Evolutionary conservation across 2,888 invertebrate species (phyloP).

Genomic region (Netelia inedita): DNA sequence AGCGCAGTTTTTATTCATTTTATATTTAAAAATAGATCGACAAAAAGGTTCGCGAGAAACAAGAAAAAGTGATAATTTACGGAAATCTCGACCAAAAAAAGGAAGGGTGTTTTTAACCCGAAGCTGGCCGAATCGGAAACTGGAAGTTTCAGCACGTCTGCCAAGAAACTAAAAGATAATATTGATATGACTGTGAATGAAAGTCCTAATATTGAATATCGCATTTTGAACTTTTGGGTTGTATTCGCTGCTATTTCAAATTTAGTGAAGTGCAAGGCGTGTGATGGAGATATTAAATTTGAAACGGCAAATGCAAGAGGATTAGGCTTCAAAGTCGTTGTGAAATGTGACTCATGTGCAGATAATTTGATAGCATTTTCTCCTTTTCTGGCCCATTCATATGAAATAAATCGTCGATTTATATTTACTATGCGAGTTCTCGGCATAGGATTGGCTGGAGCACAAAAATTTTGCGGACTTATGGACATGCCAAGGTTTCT

Average conservation of each 20-base stretch:
- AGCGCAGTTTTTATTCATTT: too few relatives aligned
- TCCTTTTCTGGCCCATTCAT: too few relatives aligned
- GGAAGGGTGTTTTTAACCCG: conserved; percentile 6
- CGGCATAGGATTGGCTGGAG: too few relatives aligned
- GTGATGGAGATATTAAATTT: neutral
- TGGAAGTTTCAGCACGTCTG: neutral
- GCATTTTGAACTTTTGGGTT: conserved; percentile 2
- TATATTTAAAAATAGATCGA: too few relatives aligned
- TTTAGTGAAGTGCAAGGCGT: conserved; percentile 6
- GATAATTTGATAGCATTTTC: too few relatives aligned
- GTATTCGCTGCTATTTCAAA: conserved; percentile 2
- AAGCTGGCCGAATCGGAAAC: neutral
- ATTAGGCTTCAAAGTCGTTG: conserved; percentile 13
- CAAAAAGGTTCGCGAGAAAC: neutral
- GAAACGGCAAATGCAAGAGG: neutral
- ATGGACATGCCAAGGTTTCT: too few relatives aligned
- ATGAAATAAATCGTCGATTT: too few relatives aligned
- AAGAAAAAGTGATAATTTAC: conserved; percentile 5
- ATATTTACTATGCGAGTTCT: too few relatives aligned
- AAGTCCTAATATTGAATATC: conserved; percentile 9
- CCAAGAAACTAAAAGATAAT: conserved; percentile 4
- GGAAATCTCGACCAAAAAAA: conserved; percentile 20
- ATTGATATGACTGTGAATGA: neutral
- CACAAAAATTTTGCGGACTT: too few relatives aligned
- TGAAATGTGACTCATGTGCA: too few relatives aligned